These are phyloP conservation scores for Lamprologus lemairii DNA, from an alignment of 2,113 vertebrate species.

Conservation along the genomic window DNA sequence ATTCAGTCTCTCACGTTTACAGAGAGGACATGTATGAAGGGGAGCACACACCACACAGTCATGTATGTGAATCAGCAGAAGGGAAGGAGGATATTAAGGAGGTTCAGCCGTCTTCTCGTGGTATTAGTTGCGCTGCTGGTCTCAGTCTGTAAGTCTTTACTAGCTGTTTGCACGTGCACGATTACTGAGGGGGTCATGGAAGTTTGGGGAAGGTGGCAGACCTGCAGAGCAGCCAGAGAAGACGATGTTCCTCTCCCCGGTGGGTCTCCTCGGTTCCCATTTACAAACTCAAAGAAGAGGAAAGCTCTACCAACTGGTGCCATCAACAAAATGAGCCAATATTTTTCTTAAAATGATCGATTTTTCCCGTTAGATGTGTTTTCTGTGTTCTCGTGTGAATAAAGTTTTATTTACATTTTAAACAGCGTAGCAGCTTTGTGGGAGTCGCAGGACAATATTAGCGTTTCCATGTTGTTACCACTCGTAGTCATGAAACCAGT, in stretches of 20 bases:
- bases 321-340: background rate
- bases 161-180: background rate
- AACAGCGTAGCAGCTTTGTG: background rate
- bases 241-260: background rate
- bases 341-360: background rate
- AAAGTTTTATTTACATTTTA: background rate
- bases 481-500: background rate
- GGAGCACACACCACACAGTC: background rate
- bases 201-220: background rate
- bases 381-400: background rate
- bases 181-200: background rate
- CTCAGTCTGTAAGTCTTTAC: background rate
- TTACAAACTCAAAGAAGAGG: background rate
- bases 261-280: background rate
- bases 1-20: background rate
- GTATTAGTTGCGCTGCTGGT: background rate
- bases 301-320: background rate
- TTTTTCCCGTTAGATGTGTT: background rate
- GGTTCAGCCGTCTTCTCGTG: rapidly evolving
- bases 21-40: background rate
- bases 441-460: background rate
- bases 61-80: background rate
- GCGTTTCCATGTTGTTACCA: background rate
- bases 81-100: background rate
- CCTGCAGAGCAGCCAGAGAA: background rate